Conservation (phyloP, 2,113 vertebrate species). For the Sceloporus tristichus region DNA sequence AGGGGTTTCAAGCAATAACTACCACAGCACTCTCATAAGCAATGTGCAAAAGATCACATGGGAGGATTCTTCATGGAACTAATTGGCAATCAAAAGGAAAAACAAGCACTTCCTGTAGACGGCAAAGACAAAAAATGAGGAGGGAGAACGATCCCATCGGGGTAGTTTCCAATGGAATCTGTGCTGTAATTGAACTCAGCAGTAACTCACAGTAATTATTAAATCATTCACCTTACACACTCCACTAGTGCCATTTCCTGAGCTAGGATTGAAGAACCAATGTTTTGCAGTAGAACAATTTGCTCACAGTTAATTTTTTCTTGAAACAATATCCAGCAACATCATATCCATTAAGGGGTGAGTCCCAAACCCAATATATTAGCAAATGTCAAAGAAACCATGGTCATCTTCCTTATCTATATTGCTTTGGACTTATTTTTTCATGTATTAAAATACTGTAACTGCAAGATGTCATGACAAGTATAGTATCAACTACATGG, state of each 20-base stretch:
- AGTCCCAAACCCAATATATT: background rate
- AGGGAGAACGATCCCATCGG: background rate
- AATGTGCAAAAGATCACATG: background rate
- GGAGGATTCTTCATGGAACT: background rate
- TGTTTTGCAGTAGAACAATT: background rate
- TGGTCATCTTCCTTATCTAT: background rate
- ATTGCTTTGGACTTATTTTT: background rate
- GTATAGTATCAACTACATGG: background rate
- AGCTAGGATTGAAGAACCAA: background rate
- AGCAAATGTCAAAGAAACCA: background rate
- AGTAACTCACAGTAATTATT: background rate
- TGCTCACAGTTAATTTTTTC: background rate
- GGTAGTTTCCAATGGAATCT: background rate
- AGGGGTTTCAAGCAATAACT: background rate
- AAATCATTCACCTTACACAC: background rate
- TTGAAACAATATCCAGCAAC: background rate
- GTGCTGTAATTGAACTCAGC: conserved; percentile 8
- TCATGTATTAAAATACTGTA: background rate
- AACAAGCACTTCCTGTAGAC: background rate
- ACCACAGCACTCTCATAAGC: background rate
- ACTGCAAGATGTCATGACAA: background rate
- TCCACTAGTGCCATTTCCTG: background rate
- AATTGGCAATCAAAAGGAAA: background rate
- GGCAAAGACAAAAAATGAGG: background rate
- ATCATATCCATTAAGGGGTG: background rate